A percentile compares a stretch with the other conserved stretches of the same genome.
Evolutionary conservation across 23 tunicate genomes (phyloP).

Genomic region (Ascidia mentula): DNA sequence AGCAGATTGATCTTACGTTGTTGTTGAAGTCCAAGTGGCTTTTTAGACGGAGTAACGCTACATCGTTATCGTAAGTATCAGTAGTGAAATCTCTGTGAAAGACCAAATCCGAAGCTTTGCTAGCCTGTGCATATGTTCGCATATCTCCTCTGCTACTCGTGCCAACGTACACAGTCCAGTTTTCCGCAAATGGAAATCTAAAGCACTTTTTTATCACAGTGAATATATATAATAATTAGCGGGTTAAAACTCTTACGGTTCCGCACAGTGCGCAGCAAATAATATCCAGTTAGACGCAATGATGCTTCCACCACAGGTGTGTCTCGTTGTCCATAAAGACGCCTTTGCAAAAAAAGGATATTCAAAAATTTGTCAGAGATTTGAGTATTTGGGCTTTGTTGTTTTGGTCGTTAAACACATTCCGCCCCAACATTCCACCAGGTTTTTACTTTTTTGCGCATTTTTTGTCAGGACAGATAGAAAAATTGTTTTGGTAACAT

Average conservation of each 20-base stretch:
- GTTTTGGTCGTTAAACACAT: no score
- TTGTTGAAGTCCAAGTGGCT: conserved; percentile 23
- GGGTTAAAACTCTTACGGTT: conserved; percentile 24
- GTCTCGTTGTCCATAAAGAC: conserved; percentile 68
- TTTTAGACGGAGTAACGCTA: conserved; percentile 64
- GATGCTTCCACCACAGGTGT: conserved; percentile 88
- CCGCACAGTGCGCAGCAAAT: conserved; percentile 83
- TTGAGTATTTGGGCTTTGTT: no score
- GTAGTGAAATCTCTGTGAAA: conserved; percentile 34
- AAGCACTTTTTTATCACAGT: not conserved
- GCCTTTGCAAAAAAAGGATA: conserved; percentile 8
- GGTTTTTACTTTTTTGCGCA: no score
- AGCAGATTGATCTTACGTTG: conserved; percentile 48
- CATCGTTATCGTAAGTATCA: conserved; percentile 67
- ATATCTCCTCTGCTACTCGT: conserved; percentile 21
- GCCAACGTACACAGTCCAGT: conserved; percentile 81
- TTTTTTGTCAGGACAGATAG: no score
- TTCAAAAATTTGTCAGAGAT: no score
- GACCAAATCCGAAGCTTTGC: conserved; percentile 42
- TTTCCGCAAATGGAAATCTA: conserved; percentile 38
- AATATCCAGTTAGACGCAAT: conserved; percentile 87
- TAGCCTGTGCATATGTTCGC: conserved; percentile 20
- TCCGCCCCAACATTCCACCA: no score
- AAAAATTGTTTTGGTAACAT: no score
- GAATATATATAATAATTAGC: not conserved